These are phyloP conservation scores for Capromys pilorides DNA, from an alignment of 2,797 vertebrate genomes.

Conservation along the genomic window DNA sequence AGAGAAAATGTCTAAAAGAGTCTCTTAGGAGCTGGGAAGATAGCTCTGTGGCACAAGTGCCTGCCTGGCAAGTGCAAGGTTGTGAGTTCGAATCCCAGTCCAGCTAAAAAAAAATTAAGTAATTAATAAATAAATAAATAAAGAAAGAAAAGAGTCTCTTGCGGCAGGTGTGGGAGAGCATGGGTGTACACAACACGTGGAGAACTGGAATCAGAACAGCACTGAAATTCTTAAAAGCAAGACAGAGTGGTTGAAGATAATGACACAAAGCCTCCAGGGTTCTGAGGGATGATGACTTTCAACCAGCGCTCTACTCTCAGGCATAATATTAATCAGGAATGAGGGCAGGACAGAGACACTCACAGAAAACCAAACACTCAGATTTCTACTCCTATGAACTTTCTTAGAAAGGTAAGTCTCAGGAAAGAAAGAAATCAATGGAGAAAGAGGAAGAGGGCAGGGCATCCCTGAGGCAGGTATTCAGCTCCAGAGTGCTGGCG, in stretches of 20 bases:
- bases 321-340: slow-evolving; percentile 53
- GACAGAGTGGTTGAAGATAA: slow-evolving; percentile 36
- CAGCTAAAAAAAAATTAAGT: too few species aligned
- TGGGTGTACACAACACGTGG: neutral
- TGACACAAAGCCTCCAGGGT: neutral
- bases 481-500: neutral
- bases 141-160: neutral
- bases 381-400: slow-evolving; percentile 26
- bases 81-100: too few species aligned
- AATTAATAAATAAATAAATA: too few species aligned
- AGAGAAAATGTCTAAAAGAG: slow-evolving; percentile 10
- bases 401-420: neutral
- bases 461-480: neutral
- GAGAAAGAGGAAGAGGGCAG: neutral
- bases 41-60: too few species aligned
- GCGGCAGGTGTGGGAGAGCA: neutral
- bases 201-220: neutral
- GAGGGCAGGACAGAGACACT: slow-evolving; percentile 50
- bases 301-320: slow-evolving; percentile 11
- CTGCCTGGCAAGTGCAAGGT: too few species aligned
- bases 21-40: too few species aligned
- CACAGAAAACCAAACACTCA: slow-evolving; percentile 44
- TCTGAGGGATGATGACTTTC: slow-evolving; percentile 12
- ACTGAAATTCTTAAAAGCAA: slow-evolving; percentile 34
- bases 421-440: slow-evolving; percentile 23